Evolutionary conservation across 2,113 vertebrate genomes (phyloP), one percentile per base, ranked within the genome.

Genomic region (Nesoenas mayeri): DNA sequence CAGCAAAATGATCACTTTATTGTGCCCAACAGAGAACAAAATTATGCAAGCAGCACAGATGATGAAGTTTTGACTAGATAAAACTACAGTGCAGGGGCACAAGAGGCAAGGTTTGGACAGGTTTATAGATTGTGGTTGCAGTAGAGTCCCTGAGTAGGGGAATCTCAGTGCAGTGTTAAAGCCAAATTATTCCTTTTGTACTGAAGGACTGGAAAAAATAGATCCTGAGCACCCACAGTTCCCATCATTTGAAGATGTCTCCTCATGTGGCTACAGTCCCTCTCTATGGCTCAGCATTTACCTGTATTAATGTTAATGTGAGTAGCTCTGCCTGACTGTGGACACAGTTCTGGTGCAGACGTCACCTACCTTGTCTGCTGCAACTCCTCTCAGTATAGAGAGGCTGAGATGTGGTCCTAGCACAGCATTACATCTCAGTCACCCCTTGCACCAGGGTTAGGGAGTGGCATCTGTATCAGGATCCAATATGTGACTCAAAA

Each of bases 11-110:
- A 57, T 91, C 7, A 0, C 74, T 57, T 69, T 51, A 22, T 62
- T 58, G 29, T 89, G 72, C 32, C 70, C 66, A 80, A 26, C 48
- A 74, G 85, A 92, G 92, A 95, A 70, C 62, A 79, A 87, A 91
- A 66, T 74, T 61, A 75, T 51, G 60, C 32, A 69, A 69, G 74
- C 44, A 22, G 79, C 44, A 44, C 11, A 69, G 73, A 61, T 26
- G 54, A 67, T 79, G 65, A 73, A 89, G 70, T 67, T 93, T 88
- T 66, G 44, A 72, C 57, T 88, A 40, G 40, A 25, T 74, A 36
- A 86, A 71, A 57, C 74, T 62, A 21, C 40, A 75, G 51, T 8
- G 15, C 64, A 90, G 78, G 65, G 64, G 18, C 38, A 11, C 51
- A 58, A 51, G 60, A 90, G 74, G 50, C 26, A 29, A 48, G 24